Base-by-base conservation (phyloP, 1,140 invertebrate genomes). In the Drosophila sturtevanti region DNA sequence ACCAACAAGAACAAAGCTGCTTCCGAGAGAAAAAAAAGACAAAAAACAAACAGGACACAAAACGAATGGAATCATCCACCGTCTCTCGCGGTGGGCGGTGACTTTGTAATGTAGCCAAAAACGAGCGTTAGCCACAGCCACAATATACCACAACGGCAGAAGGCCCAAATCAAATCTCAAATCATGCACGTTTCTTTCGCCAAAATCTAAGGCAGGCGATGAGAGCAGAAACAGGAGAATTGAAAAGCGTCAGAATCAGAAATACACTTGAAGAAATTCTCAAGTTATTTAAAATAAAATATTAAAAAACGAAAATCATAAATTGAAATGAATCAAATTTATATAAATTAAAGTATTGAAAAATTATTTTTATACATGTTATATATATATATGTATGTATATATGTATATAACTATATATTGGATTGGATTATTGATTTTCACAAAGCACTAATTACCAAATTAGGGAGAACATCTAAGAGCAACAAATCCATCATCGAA, bases 101-200 rank as follows among this genome's bases (percentile, higher is more conserved):
- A 77, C 54, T 81, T 48, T 48, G 74, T 87, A 86, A 87, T 89
- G 84, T 82, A 77, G 82, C 79, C 82, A 66, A 77, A 73, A 54
- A 21, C 16, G 51, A 65, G 58, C 62, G 64, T 62, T 63, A 66
- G 52, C 71, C 70, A 18, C 68, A 63, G 73, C 52, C 58, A 52
- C 22, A 48, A 48, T 9, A 18, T 5, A 38, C 12, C 12, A 14
- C 37, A 38, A 44, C 16, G 18, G 41, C 44, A 63, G 60, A 66
- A 74, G 64, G 72, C 27, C 72, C 75, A 86, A 87, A 87, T 87
- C 82, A 89, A 82, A 87, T 87, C 84, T 87, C 82, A 89, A 89
- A 87, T 87, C 84, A 87, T 87, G 82, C 79, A 89, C 82, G 79
- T 76, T 72, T 35, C 44, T 21, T 55, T 31, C n/a, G 59, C 10